Percentiles rank a stretch among this genome's conserved stretches.
phyloP scores from a whole-genome alignment of 2,888 invertebrate genomes.

The Andrena dorsata region DNA sequence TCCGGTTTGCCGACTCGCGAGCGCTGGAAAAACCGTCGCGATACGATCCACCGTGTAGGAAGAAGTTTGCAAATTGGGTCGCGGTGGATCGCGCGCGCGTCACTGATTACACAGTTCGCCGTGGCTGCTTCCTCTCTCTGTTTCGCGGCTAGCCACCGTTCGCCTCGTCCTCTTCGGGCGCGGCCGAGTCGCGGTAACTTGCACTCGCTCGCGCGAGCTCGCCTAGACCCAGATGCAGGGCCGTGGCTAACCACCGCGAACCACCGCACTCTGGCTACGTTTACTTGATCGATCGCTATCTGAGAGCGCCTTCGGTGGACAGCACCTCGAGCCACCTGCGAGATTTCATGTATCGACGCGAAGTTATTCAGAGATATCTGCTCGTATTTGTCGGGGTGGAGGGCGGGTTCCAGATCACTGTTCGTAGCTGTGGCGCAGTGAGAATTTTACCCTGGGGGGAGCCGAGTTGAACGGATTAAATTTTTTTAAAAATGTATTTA shows the following conservation, averaged over 20 bases:
- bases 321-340: background rate
- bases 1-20: slow-evolving; percentile 36
- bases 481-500: no score
- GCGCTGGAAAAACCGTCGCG: slow-evolving; percentile 31
- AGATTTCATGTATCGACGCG: slow-evolving; percentile 12
- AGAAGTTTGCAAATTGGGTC: slow-evolving; percentile 80
- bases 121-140: slow-evolving; percentile 28
- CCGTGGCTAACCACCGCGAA: slow-evolving; percentile 43
- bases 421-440: no score
- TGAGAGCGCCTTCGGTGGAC: background rate
- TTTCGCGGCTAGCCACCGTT: slow-evolving; percentile 12
- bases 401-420: background rate
- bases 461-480: no score
- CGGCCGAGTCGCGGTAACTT: slow-evolving; percentile 39
- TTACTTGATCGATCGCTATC: slow-evolving; percentile 12
- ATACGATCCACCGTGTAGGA: slow-evolving; percentile 70
- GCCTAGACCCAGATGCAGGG: slow-evolving; percentile 74
- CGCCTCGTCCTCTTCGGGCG: slow-evolving; percentile 25
- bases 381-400: background rate
- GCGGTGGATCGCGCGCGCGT: slow-evolving; percentile 70
- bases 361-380: background rate
- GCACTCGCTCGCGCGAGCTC: slow-evolving; percentile 48
- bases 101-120: slow-evolving; percentile 75
- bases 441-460: no score
- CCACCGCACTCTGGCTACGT: background rate